Percentiles rank a stretch among this genome's conserved stretches.
phyloP scores from a whole-genome alignment of 2,113 vertebrate species.

The Odobenus rosmarus region DNA sequence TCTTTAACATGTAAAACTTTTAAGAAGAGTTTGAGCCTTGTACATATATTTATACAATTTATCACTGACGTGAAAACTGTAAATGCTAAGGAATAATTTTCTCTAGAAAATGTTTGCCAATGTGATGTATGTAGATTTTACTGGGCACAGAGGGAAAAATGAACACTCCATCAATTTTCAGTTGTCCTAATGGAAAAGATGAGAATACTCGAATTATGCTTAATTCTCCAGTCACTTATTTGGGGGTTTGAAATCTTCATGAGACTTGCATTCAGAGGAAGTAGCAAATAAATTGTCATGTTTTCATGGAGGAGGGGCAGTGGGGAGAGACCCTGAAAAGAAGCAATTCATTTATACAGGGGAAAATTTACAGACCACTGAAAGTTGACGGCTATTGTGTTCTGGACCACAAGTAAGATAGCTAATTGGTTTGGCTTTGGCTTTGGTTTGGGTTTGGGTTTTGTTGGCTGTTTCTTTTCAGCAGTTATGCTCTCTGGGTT shows the following conservation, averaged over 20 bases:
- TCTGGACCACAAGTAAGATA: not conserved
- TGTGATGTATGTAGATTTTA: not conserved
- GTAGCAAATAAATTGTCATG: not conserved
- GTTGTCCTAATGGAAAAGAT: not conserved
- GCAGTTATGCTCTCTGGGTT: not conserved
- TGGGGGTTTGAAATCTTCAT: not conserved
- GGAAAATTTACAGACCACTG: not conserved
- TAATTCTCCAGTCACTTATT: not conserved
- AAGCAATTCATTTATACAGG: not conserved
- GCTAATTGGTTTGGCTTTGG: too few species aligned
- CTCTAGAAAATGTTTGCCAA: slow-evolving; percentile 30
- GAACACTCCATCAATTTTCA: not conserved
- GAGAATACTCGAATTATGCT: not conserved
- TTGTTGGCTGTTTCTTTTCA: not conserved
- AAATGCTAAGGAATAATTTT: not conserved
- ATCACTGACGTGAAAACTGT: not conserved
- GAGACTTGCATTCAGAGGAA: not conserved
- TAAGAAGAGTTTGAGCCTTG: not conserved
- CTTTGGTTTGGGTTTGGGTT: not conserved
- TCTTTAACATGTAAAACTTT: slow-evolving; percentile 1
- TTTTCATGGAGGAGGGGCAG: not conserved
- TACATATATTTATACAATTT: not conserved
- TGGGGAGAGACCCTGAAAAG: not conserved
- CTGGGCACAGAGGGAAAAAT: not conserved
- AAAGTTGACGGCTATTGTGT: not conserved